Evolutionary conservation across 2,888 invertebrate species (phyloP).

Genomic region (Acleris laterana): DNA sequence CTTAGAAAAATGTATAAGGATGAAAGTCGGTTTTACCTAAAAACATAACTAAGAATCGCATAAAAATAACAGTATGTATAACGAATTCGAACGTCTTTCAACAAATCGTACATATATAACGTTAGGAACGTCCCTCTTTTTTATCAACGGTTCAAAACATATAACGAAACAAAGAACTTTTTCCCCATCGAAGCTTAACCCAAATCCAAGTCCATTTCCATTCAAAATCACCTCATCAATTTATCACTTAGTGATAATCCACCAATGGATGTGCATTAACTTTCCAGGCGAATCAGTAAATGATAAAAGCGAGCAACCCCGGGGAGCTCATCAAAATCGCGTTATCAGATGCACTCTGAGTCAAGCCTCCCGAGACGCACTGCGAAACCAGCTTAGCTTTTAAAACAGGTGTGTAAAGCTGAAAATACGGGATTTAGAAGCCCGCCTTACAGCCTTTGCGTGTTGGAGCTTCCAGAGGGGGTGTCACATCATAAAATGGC

Average conservation of each 20-base stretch:
- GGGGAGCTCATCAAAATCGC: slow-evolving; percentile 65
- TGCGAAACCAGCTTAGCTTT: slow-evolving; percentile 43
- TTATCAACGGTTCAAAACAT: too few relatives aligned
- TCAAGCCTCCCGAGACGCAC: slow-evolving; percentile 44
- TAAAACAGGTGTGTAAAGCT: slow-evolving; percentile 40
- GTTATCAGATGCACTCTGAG: slow-evolving; percentile 62
- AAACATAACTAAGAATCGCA: too few relatives aligned
- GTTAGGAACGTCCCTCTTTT: too few relatives aligned
- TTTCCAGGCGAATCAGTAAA: slow-evolving; percentile 39
- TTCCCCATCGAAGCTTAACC: background rate
- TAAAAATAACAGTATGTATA: too few relatives aligned
- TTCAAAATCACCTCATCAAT: slow-evolving; percentile 29
- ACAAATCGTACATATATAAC: too few relatives aligned
- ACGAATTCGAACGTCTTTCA: too few relatives aligned
- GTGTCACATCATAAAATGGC: slow-evolving; percentile 57
- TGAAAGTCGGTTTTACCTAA: too few relatives aligned
- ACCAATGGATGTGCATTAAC: slow-evolving; percentile 36
- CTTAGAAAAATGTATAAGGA: too few relatives aligned
- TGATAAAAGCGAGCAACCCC: slow-evolving; percentile 40
- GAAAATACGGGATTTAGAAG: slow-evolving; percentile 39
- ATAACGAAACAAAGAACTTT: background rate
- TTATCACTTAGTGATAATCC: slow-evolving; percentile 29
- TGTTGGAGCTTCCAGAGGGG: slow-evolving; percentile 51
- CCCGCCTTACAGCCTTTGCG: slow-evolving; percentile 42
- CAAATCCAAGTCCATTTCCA: slow-evolving; percentile 6